Base-by-base conservation (phyloP, 2,113 vertebrate species). In the Corvus moneduloides region DNA sequence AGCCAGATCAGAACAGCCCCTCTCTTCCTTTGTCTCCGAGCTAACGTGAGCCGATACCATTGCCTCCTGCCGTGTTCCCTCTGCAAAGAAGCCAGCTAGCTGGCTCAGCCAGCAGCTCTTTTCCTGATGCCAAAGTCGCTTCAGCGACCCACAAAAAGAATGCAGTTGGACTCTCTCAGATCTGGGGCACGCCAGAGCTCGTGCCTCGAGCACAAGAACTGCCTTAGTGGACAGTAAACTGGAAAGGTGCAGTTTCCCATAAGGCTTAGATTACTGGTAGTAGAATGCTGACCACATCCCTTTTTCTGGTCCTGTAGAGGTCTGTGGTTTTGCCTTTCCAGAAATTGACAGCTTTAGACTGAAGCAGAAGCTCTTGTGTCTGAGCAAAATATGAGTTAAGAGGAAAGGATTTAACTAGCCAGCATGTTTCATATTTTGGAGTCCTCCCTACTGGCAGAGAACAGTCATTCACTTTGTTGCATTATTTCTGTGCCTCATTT, bases 321-420 rank as follows among this genome's bases (percentile, higher is more conserved):
- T 51, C 51, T 95, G 95, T 95, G 97, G 96, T 93, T 97, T 97
- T 96, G 61, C 41, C 62, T 97, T 98, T 97, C 95, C 95, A 96
- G 97, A 96, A 97, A 97, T 27, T 89, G 85, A 91, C 93, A 95
- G 19, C 77, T 89, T 93, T 48, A 72, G 78, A 84, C 63, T 84
- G 72, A 54, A 73, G 55, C 21, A 71, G 67, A 87, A 67, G 33
- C 26, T 96, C 75, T 61, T 41, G 1, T 48, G 77, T 69, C 76
- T 95, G 72, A 97, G 48, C 69, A 84, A 96, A 95, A 83, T 51
- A 33, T 67, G 72, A 88, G 37, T 85, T 67, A 89, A 90, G 27
- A 75, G 62, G 61, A 75, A 92, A 35, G 35, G 32, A 72, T 90
- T 90, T 95, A 96, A 96, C 49, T 74, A 95, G 44, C 44, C 48